phyloP scores from a whole-genome alignment of 1,140 invertebrate species.

The Dysdera silvatica region DNA sequence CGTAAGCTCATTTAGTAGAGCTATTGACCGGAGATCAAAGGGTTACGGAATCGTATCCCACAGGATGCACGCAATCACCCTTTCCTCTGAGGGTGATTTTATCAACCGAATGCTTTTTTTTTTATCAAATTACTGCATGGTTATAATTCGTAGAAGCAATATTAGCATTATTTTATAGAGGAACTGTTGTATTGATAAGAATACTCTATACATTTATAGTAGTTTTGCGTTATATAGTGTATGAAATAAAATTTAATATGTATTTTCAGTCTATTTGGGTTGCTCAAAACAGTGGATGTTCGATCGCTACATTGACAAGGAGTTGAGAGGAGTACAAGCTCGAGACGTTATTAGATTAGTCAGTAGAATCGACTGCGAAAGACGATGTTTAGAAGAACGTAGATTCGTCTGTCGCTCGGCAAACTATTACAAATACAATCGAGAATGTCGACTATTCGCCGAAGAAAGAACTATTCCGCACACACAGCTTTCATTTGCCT shows the following conservation, averaged over 20 bases:
- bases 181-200: too few species aligned
- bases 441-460: conserved; percentile 46
- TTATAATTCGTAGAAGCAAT: too few species aligned
- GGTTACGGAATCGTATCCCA: too few species aligned
- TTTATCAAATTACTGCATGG: too few species aligned
- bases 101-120: too few species aligned
- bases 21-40: too few species aligned
- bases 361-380: conserved; percentile 45
- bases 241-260: neutral
- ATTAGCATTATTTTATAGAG: too few species aligned
- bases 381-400: conserved; percentile 46
- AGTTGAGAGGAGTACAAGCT: conserved; percentile 38
- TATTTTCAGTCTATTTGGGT: conserved; percentile 18
- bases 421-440: conserved; percentile 43
- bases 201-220: too few species aligned
- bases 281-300: conserved; percentile 44
- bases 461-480: conserved; percentile 44
- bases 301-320: conserved; percentile 46
- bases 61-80: too few species aligned
- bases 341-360: conserved; percentile 39
- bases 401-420: conserved; percentile 46
- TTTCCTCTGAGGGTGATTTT: too few species aligned
- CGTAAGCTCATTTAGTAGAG: too few species aligned
- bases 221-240: neutral
- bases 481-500: conserved; percentile 37